Evolutionary conservation across 2,888 invertebrate species (phyloP).

Genomic region (Hartigia nigra): DNA sequence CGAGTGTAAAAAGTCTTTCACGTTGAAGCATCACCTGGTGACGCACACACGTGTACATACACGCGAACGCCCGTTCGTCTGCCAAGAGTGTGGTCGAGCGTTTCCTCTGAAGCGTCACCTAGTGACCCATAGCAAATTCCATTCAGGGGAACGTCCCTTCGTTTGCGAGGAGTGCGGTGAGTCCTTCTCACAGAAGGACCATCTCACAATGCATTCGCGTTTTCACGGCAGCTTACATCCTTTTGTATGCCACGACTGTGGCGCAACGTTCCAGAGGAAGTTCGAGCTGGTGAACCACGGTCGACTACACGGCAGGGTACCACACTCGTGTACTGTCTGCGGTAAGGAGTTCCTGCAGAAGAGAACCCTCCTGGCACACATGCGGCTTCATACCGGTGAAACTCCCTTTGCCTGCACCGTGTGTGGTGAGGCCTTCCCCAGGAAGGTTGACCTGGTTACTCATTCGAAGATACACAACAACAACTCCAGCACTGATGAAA

Average conservation of each 20-base stretch:
- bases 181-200: conserved; percentile 91
- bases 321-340: conserved; percentile 84
- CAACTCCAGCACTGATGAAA: conserved; percentile 65
- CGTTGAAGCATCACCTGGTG: conserved; percentile 84
- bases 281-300: conserved; percentile 89
- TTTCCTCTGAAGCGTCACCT: conserved; percentile 86
- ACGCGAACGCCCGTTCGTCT: conserved; percentile 83
- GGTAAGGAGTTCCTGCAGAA: conserved; percentile 89
- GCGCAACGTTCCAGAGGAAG: conserved; percentile 85
- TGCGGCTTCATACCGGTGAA: conserved; percentile 82
- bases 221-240: conserved; percentile 97
- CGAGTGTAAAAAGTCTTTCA: conserved; percentile 89
- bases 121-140: conserved; percentile 87
- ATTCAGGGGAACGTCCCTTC: conserved; percentile 85
- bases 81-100: conserved; percentile 84
- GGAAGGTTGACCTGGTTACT: conserved; percentile 76
- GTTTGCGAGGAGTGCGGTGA: conserved; percentile 92
- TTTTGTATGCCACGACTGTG: conserved; percentile 92
- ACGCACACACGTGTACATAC: conserved; percentile 84
- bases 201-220: conserved; percentile 87
- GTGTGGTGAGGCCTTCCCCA: conserved; percentile 81
- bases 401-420: conserved; percentile 80
- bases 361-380: conserved; percentile 83
- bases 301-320: conserved; percentile 82
- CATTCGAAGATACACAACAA: conserved; percentile 69